Evolutionary conservation across 1,140 invertebrate genomes (phyloP).

Genomic region (Drosophila punjabiensis): DNA sequence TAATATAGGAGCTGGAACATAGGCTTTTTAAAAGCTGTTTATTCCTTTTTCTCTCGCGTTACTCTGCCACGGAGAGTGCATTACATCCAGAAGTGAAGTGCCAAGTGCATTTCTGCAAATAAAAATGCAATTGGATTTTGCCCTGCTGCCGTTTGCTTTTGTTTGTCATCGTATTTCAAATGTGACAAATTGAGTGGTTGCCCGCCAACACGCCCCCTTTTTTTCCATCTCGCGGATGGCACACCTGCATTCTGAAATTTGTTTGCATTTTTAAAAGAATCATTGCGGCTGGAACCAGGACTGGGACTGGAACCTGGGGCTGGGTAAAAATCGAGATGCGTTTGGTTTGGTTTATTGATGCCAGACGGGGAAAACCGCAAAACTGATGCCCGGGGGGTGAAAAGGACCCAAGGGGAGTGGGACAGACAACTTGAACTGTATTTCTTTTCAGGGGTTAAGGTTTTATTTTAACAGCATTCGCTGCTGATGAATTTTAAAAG

Average conservation of each 20-base stretch:
- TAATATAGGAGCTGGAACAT: not conserved
- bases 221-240: constrained; percentile 30
- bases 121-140: constrained; percentile 83
- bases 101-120: constrained; percentile 79
- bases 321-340: constrained; percentile 35
- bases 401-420: constrained; percentile 9
- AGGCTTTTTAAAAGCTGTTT: constrained; percentile 30
- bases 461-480: constrained; percentile 4
- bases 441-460: constrained; percentile 20
- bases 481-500: constrained; percentile 12
- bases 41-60: constrained; percentile 5
- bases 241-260: constrained; percentile 72
- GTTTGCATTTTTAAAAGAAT: constrained; percentile 82
- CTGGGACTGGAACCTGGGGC: not conserved
- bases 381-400: constrained; percentile 53
- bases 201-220: constrained; percentile 25
- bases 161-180: constrained; percentile 78
- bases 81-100: constrained; percentile 56
- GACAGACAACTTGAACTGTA: constrained; percentile 36
- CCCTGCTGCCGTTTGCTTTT: constrained; percentile 43
- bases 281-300: constrained; percentile 4
- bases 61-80: constrained; percentile 14
- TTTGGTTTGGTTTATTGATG: constrained; percentile 58
- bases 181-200: constrained; percentile 77
- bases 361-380: constrained; percentile 65